phyloP scores from a whole-genome alignment of 2,888 invertebrate species.

The Tanytarsus gracilentus region DNA sequence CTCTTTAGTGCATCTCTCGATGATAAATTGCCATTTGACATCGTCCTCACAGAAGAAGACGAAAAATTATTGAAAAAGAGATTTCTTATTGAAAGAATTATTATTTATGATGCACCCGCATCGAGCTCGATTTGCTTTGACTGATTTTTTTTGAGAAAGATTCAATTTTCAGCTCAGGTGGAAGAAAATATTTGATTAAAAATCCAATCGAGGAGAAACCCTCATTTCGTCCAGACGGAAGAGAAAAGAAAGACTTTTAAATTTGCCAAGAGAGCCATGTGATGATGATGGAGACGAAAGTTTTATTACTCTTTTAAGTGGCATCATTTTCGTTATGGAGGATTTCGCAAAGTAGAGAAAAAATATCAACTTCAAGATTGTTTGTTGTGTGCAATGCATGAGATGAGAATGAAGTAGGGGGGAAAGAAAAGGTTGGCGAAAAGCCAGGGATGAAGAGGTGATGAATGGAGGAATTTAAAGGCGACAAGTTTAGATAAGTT shows the following conservation, averaged over 20 bases:
- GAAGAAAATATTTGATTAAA: background rate
- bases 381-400: background rate
- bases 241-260: background rate
- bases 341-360: background rate
- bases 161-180: too few relatives aligned
- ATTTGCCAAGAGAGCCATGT: background rate
- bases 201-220: background rate
- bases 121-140: too few relatives aligned
- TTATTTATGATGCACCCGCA: too few relatives aligned
- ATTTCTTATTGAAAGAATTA: background rate
- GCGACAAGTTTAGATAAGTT: too few relatives aligned
- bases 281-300: background rate
- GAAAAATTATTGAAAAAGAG: background rate
- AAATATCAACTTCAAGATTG: background rate
- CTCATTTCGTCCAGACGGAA: background rate
- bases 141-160: too few relatives aligned
- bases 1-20: conserved; percentile 1
- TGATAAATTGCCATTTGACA: conserved; percentile 20
- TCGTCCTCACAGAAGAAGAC: background rate
- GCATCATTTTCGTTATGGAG: background rate
- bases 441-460: too few relatives aligned
- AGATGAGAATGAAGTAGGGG: background rate
- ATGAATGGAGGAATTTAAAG: too few relatives aligned
- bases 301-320: background rate
- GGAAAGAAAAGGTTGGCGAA: too few relatives aligned